Conservation (phyloP, 2,888 invertebrate genomes). For the Tricholauxania praeusta region DNA sequence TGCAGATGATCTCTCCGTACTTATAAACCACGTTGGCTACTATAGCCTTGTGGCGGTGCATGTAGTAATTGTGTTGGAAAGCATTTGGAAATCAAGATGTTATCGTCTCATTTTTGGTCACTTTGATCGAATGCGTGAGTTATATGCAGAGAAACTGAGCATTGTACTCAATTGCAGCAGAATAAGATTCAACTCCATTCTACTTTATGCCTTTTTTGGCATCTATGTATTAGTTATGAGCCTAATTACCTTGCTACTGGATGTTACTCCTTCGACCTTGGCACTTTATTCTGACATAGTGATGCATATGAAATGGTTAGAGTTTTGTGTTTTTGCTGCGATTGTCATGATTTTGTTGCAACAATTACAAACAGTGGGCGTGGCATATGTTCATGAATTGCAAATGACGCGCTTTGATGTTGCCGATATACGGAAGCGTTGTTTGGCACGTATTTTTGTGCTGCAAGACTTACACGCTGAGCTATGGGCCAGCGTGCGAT, state of each 20-base stretch:
- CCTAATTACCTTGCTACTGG: neutral
- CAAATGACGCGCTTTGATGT: slow-evolving; percentile 44
- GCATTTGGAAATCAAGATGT: slow-evolving; percentile 17
- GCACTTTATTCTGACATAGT: slow-evolving; percentile 52
- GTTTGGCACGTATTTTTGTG: slow-evolving; percentile 40
- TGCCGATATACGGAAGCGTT: slow-evolving; percentile 29
- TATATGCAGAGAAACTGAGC: slow-evolving; percentile 28
- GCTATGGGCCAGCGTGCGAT: slow-evolving; percentile 51
- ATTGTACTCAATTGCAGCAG: neutral
- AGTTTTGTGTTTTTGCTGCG: slow-evolving; percentile 47
- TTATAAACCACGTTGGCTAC: neutral
- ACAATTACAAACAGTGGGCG: slow-evolving; percentile 44
- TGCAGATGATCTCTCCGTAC: neutral
- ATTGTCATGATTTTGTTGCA: slow-evolving; percentile 47
- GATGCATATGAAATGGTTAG: slow-evolving; percentile 45
- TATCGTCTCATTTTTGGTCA: slow-evolving; percentile 17
- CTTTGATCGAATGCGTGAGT: slow-evolving; percentile 36
- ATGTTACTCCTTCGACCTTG: neutral
- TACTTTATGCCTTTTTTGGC: neutral
- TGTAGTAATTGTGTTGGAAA: slow-evolving; percentile 28
- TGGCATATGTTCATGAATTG: slow-evolving; percentile 41
- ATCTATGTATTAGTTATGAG: neutral
- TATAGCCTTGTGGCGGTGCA: slow-evolving; percentile 32
- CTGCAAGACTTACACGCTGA: slow-evolving; percentile 49
- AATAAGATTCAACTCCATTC: neutral